Conservation (phyloP, 1,140 invertebrate genomes). For the Delia radicum region DNA sequence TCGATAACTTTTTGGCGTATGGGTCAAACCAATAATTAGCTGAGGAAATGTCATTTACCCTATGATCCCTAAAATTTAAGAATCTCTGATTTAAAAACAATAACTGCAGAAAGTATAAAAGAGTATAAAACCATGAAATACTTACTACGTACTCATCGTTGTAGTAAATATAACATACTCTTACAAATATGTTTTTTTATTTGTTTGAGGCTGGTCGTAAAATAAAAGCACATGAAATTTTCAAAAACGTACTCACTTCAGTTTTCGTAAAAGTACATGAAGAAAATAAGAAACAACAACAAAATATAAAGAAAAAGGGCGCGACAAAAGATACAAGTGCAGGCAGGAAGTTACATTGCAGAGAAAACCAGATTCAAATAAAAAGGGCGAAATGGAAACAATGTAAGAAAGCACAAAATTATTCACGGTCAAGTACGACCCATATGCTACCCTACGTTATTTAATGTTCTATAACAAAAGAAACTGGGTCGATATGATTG, state of each 20-base stretch:
- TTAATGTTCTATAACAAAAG: background rate
- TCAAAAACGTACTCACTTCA: background rate
- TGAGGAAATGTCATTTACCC: no score
- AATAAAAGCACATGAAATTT: background rate
- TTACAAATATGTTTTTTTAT: no score
- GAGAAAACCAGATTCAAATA: background rate
- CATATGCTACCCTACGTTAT: background rate
- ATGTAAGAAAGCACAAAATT: background rate
- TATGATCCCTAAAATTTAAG: no score
- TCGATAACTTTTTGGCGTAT: no score
- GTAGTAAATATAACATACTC: background rate
- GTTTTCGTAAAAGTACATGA: background rate
- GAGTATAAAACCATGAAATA: no score
- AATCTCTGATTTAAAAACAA: no score
- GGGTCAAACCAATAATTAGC: no score
- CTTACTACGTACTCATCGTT: background rate
- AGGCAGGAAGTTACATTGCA: background rate
- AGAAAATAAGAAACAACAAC: background rate
- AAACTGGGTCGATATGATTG: background rate
- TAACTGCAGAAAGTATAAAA: no score
- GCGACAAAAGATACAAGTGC: conserved; percentile 3
- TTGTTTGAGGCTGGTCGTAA: no score
- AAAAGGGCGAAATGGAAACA: background rate
- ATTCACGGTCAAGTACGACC: background rate
- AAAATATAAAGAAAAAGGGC: background rate